Base-by-base conservation (phyloP, 2,113 vertebrate species). In the Malurus alboscapulatus region DNA sequence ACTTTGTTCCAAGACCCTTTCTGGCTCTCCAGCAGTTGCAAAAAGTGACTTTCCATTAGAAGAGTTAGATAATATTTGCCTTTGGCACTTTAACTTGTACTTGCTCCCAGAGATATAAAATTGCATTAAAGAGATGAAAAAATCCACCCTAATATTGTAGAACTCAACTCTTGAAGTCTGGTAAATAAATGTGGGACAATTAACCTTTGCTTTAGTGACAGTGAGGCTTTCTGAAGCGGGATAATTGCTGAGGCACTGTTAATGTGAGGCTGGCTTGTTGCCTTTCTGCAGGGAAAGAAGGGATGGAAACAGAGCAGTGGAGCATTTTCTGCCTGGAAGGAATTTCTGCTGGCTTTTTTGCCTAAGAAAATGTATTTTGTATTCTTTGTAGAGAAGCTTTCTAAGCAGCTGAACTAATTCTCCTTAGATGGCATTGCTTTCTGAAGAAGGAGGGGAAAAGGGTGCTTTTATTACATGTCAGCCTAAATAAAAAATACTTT, bases 31-130 rank as follows among this genome's bases (percentile, higher is more conserved):
- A 84, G 80, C 61, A 78, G 25, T 29, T 79, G 69, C 4, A 3
- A 50, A 87, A 84, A 82, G 75, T 53, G 55, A 77, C 87, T 95
- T 90, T 88, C 69, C 84, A 86, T 87, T 88, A 94, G 81, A 92
- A 66, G 91, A 90, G 87, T 51, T 73, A 81, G 67, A 62, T 87
- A 87, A 75, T 87, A 55, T 47, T 95, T 94, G 92, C 95, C 88
- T 95, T 88, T 69, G 84, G 93, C 87, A 73, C 36, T 72, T 45
- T 24, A 32, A 62, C 51, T 78, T 9, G 0, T 48, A 26, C 12
- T 50, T 71, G 76, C 84, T 90, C 50, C 50, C 67, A 59, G 72
- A 91, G 79, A 84, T 84, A 47, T 47, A 62, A 54, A 90, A 92
- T 69, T 54, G 40, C 83, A 85, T 92, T 93, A 66, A 78, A 72